phyloP scores from a whole-genome alignment of 2,113 vertebrate genomes.

The Bostrychus sinensis region DNA sequence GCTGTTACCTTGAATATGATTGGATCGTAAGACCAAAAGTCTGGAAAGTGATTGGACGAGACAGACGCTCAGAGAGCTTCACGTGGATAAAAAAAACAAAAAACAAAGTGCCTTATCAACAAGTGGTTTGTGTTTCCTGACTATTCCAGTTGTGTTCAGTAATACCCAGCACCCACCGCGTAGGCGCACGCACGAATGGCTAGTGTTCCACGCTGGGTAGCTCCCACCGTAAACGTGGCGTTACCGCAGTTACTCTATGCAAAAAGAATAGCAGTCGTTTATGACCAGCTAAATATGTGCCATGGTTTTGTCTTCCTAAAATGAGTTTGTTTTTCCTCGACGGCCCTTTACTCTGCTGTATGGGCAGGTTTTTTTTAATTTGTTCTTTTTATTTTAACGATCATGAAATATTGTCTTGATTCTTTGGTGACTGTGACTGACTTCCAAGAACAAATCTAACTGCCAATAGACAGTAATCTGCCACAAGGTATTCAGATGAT shows the following conservation, averaged over 20 bases:
- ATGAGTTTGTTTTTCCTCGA: constrained; percentile 55
- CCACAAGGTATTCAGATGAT: constrained; percentile 49
- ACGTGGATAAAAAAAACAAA: too few relatives aligned
- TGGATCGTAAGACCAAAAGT: constrained; percentile 74
- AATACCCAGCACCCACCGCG: constrained; percentile 76
- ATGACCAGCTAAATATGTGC: constrained; percentile 84
- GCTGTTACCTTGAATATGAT: constrained; percentile 74
- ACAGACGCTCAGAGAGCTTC: constrained; percentile 37
- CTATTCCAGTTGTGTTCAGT: constrained; percentile 77
- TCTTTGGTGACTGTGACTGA: constrained; percentile 72
- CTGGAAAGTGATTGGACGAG: constrained; percentile 41
- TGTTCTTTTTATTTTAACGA: constrained; percentile 63
- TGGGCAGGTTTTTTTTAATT: constrained; percentile 60
- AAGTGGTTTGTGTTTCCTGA: constrained; percentile 78
- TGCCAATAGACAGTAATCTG: constrained; percentile 75
- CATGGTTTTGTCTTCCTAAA: constrained; percentile 85
- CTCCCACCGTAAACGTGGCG: constrained; percentile 51
- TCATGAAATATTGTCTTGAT: constrained; percentile 64
- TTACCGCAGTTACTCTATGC: constrained; percentile 82
- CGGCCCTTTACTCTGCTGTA: constrained; percentile 66
- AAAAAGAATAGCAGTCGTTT: constrained; percentile 82
- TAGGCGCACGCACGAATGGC: constrained; percentile 68
- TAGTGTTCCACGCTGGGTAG: constrained; percentile 59
- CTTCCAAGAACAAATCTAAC: constrained; percentile 76
- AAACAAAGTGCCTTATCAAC: constrained; percentile 84